Evolutionary conservation across 2,888 invertebrate genomes (phyloP), one percentile per base, ranked within the genome.

Genomic region (Brenthis ino): DNA sequence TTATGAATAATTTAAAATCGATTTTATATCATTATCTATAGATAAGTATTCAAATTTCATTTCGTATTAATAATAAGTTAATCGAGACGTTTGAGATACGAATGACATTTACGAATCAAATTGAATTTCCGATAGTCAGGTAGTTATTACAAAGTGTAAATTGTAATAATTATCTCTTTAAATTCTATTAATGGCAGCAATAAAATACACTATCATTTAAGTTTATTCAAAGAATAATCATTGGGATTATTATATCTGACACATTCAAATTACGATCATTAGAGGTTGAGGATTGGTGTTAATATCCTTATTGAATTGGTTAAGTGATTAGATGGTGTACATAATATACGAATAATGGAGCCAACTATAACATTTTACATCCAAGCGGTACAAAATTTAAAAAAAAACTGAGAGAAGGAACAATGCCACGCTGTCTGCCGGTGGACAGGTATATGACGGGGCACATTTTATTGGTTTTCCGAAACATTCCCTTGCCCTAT

Each of bases 401-500:
- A 85, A 80, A 80, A 80, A 75, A 74, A 51, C 16, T 72, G 76
- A 75, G 77, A 76, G 74, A 83, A 81, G 83, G 85, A 87, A 92
- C 91, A 93, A 92, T 84, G 91, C 87, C 93, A 89, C 87, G 92
- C 93, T 86, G 93, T 93, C 93, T 93, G 87, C 81, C 82, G 75
- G 81, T 82, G 79, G 93, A 91, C 93, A 93, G 93, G 93, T 93
- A 93, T 92, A 91, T 93, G 93, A 93, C 92, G 86, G 87, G 91
- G 92, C 93, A 85, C 89, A 91, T 93, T 92, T 93, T 93, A 93
- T 93, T 90, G 91, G 93, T 92, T 92, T 93, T 91, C 91, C 90
- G 90, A 91, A 93, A 91, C 91, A 91, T 92, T 91, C 92, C 82
- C 86, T 85, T 71, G 88, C 82, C 87, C 91, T 91, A 92, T 93